Conservation (phyloP, 2,888 invertebrate genomes). For the Erannis defoliaria region DNA sequence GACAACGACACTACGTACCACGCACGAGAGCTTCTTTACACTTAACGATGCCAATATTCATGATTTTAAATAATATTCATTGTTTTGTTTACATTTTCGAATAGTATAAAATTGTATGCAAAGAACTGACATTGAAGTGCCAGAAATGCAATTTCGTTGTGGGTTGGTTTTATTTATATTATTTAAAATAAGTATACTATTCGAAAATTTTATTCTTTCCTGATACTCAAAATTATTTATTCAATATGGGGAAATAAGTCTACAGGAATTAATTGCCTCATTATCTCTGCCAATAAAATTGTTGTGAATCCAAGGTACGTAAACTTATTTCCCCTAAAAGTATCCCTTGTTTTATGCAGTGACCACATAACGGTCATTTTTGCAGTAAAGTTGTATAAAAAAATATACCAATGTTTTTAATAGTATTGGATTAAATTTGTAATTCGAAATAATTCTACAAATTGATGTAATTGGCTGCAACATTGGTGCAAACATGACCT, state of each 20-base stretch:
- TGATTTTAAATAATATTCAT: slow-evolving; percentile 35
- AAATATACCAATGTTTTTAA: neutral
- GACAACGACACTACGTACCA: slow-evolving; percentile 83
- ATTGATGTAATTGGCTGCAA: neutral
- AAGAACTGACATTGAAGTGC: slow-evolving; percentile 79
- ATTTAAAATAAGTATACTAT: slow-evolving; percentile 55
- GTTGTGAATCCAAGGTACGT: slow-evolving; percentile 45
- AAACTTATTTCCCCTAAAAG: slow-evolving; percentile 24
- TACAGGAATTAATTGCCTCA: slow-evolving; percentile 35
- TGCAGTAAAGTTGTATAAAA: neutral
- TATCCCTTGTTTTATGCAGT: slow-evolving; percentile 47
- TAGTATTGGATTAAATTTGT: neutral
- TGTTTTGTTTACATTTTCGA: slow-evolving; percentile 43
- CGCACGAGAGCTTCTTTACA: slow-evolving; percentile 80
- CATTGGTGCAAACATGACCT: neutral
- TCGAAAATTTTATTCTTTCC: slow-evolving; percentile 31
- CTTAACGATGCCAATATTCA: slow-evolving; percentile 61
- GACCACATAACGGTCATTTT: neutral
- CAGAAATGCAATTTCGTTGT: slow-evolving; percentile 62
- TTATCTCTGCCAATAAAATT: slow-evolving; percentile 45
- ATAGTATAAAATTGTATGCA: slow-evolving; percentile 60
- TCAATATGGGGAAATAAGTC: slow-evolving; percentile 47
- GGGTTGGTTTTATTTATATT: slow-evolving; percentile 58
- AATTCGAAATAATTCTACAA: neutral
- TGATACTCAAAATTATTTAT: slow-evolving; percentile 45